Evolutionary conservation across 2,888 invertebrate genomes (phyloP).

Genomic region (Xestia xanthographa): DNA sequence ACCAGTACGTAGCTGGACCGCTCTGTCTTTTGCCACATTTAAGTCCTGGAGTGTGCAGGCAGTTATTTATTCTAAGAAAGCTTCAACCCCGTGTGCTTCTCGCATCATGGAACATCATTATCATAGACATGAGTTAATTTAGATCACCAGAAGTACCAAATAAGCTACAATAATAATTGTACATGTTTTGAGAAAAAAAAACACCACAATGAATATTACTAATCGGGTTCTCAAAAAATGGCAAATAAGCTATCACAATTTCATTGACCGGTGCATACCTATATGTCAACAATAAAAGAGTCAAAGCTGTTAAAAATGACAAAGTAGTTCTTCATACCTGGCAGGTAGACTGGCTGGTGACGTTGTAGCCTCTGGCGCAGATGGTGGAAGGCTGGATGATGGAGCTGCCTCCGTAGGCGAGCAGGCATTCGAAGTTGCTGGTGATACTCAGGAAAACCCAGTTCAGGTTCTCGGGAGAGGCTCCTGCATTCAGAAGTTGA

Average conservation of each 20-base stretch:
- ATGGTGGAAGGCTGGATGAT: constrained; percentile 79
- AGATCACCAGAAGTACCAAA: not conserved
- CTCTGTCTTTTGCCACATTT: not conserved
- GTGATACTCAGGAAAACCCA: constrained; percentile 60
- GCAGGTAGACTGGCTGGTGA: constrained; percentile 82
- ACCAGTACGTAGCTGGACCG: not conserved
- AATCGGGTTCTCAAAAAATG: not conserved
- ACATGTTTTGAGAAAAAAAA: not conserved
- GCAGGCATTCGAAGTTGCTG: constrained; percentile 69
- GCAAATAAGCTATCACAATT: not conserved
- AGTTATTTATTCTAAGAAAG: not conserved
- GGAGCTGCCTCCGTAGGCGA: constrained; percentile 67
- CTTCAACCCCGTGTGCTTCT: not conserved
- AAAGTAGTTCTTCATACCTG: constrained; percentile 66
- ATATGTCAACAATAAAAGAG: not conserved
- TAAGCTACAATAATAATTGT: not conserved
- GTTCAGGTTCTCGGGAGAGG: constrained; percentile 61
- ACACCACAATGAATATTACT: not conserved
- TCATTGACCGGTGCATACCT: not conserved
- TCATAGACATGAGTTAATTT: not conserved
- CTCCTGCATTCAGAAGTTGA: constrained; percentile 28
- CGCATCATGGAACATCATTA: not conserved
- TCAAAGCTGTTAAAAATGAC: not conserved
- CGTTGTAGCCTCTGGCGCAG: constrained; percentile 79
- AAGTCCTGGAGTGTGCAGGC: not conserved